Base-by-base conservation (phyloP, 2,888 invertebrate species). In the Acanthosepion lycidas region DNA sequence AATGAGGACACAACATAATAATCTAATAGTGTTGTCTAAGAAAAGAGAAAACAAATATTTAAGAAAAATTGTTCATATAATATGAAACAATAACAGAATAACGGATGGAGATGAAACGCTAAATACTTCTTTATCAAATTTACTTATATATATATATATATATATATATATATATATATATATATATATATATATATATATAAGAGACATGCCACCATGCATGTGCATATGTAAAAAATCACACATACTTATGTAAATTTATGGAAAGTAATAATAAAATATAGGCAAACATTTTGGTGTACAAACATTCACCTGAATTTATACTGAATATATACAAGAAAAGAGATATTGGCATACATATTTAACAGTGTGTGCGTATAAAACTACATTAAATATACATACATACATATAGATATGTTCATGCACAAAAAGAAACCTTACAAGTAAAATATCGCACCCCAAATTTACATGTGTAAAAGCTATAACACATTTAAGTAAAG, bases 301-400 rank as follows among this genome's bases (percentile, higher is more conserved):
- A 51, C 28, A 51, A 51, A 49, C 42, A 92, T 92, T 51, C 28
- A 92, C 23, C n/a, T 26, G 48, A 5, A 92, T 92, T 33, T 51
- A 92, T 92, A 92, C 59, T 92, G 51, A 33, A 92, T 92, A 92
- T 92, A 92, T 26, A 51, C 51, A 51, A 18, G 28, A 51, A 92
- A 48, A 92, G 8, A 48, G 51, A 92, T 92, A 48, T 92, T 26
- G 48, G 6, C 51, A 92, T 92, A 48, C 33, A 92, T n/a, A 51
- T 51, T 51, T 48, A 92, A 20, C 2, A 15, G 6, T 48, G 51
- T 48, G 42, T 92, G 20, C 9, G 51, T 48, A 92, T 51, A 26
- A 33, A 49, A 15, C 4, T 92, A 92, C 42, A 92, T 92, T 23
- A 92, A 26, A 92, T 51, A 26, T 48, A 51, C 42, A 33, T 92